phyloP scores from a whole-genome alignment of 2,888 invertebrate species.

The Phalera bucephala region DNA sequence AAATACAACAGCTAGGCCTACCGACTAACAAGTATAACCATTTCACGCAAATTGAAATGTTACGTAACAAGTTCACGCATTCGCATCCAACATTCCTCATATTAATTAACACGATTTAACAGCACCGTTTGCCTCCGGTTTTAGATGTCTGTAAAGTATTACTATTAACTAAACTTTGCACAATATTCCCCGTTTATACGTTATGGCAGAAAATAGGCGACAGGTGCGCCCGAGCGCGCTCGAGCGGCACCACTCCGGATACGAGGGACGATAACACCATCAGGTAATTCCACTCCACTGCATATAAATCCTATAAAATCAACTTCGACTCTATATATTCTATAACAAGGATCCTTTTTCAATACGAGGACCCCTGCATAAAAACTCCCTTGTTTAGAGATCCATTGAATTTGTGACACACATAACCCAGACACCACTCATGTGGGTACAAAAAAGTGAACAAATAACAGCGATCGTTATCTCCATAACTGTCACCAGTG shows the following conservation, averaged over 20 bases:
- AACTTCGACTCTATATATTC: conserved; percentile 16
- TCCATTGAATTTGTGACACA: conserved; percentile 55
- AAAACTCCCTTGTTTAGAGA: conserved; percentile 20
- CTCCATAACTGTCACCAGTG: conserved; percentile 10
- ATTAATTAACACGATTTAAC: background rate
- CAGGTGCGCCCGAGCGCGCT: conserved; percentile 67
- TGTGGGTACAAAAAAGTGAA: conserved; percentile 65
- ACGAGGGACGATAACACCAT: conserved; percentile 50
- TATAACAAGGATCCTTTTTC: conserved; percentile 5
- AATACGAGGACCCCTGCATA: conserved; percentile 13
- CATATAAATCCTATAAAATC: conserved; percentile 34
- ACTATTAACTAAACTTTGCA: conserved; percentile 16
- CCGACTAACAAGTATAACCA: background rate
- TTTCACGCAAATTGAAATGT: background rate
- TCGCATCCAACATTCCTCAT: background rate
- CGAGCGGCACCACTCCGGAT: conserved; percentile 59
- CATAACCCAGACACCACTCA: conserved; percentile 54
- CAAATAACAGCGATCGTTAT: conserved; percentile 42
- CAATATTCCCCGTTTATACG: conserved; percentile 18
- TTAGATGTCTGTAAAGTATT: conserved; percentile 24
- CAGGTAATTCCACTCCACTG: conserved; percentile 53
- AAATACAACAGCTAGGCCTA: no score
- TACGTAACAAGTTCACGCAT: background rate
- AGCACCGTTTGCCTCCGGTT: background rate
- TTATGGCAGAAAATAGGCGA: conserved; percentile 41